Evolutionary conservation across 2,113 vertebrate species (phyloP).

Genomic region (Gallinago media): DNA sequence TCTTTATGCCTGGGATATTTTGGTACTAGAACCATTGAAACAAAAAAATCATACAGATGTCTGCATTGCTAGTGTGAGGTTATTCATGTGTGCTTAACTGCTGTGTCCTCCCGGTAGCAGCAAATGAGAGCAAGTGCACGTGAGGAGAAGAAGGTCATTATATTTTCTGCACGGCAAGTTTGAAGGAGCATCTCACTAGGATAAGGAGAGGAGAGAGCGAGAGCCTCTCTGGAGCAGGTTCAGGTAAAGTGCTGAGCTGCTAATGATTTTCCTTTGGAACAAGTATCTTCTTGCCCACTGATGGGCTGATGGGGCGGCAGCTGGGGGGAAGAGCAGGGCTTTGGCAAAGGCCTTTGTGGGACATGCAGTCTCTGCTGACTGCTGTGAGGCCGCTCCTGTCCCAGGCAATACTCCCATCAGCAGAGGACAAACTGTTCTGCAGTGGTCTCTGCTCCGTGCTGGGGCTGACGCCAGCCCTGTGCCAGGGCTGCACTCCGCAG

Average conservation of each 20-base stretch:
- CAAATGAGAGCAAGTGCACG: not conserved
- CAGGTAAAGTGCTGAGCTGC: not conserved
- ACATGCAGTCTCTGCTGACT: not conserved
- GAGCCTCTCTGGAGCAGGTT: not conserved
- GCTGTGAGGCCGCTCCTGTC: accelerated
- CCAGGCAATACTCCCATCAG: not conserved
- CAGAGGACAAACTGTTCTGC: not conserved
- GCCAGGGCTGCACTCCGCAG: not conserved
- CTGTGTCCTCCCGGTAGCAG: not conserved
- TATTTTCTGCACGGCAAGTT: not conserved
- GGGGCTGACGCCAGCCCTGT: not conserved
- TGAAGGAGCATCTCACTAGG: not conserved
- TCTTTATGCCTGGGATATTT: conserved; percentile 7
- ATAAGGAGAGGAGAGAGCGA: not conserved
- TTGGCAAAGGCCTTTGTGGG: not conserved
- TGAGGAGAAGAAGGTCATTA: not conserved
- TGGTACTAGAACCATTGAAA: not conserved
- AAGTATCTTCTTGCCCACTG: not conserved
- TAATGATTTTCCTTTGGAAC: not conserved
- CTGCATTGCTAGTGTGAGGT: not conserved
- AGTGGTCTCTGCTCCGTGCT: not conserved
- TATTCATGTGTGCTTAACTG: not conserved
- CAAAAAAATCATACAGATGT: not conserved
- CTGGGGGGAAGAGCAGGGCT: not conserved
- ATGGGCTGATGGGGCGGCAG: not conserved